Conservation (phyloP, 2,888 invertebrate genomes). For the Adelphocoris suturalis region DNA sequence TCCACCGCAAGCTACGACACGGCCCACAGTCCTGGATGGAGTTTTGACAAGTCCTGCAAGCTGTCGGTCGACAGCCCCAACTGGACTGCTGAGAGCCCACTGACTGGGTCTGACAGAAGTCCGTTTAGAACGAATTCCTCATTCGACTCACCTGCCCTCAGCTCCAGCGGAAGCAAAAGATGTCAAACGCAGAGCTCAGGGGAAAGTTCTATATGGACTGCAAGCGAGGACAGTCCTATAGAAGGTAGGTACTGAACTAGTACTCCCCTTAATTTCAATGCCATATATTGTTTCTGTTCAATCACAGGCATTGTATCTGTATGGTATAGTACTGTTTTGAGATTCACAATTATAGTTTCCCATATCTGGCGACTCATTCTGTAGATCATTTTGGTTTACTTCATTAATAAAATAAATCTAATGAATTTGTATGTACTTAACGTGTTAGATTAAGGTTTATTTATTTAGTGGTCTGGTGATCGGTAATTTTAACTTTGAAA, state of each 20-base stretch:
- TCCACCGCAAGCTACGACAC: conserved; percentile 74
- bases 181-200: conserved; percentile 75
- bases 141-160: conserved; percentile 74
- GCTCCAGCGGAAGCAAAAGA: conserved; percentile 73
- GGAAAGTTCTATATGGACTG: conserved; percentile 75
- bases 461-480: too few species aligned
- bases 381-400: too few species aligned
- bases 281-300: too few species aligned
- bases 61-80: conserved; percentile 75
- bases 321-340: too few species aligned
- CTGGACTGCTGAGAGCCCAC: conserved; percentile 72
- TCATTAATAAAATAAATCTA: too few species aligned
- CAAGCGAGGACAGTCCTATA: conserved; percentile 73
- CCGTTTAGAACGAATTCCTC: conserved; percentile 75
- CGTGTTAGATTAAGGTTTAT: too few species aligned
- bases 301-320: too few species aligned
- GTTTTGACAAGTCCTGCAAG: conserved; percentile 72
- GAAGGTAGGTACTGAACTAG: conserved; percentile 36
- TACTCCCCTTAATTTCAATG: too few species aligned
- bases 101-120: conserved; percentile 73
- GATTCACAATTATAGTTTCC: too few species aligned
- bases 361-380: too few species aligned
- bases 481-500: too few species aligned
- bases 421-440: too few species aligned
- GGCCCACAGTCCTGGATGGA: conserved; percentile 73